Conservation (phyloP, 2,113 vertebrate species). For the Pleuronectes platessa region DNA sequence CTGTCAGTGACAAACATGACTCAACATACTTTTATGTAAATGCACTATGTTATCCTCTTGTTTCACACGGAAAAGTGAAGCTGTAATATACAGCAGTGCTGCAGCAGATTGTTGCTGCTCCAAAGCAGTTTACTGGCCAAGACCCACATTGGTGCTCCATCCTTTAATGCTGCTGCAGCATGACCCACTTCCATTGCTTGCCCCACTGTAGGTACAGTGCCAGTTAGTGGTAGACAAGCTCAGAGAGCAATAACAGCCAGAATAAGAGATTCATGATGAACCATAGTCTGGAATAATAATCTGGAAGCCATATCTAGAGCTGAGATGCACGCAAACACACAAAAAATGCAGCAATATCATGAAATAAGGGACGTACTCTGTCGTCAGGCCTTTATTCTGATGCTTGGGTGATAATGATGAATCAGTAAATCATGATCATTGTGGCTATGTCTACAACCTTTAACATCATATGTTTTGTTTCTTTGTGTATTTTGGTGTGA, state of each 20-base stretch:
- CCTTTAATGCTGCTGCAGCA: constrained; percentile 70
- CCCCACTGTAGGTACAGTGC: constrained; percentile 53
- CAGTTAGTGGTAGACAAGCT: constrained; percentile 48
- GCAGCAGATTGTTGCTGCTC: constrained; percentile 57
- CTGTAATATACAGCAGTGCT: constrained; percentile 41
- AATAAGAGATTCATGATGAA: constrained; percentile 24
- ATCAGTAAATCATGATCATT: neutral
- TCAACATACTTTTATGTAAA: constrained; percentile 7
- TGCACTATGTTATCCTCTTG: constrained; percentile 12
- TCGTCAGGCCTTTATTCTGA: neutral
- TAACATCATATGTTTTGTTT: no score
- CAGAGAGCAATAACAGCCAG: constrained; percentile 41
- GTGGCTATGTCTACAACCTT: neutral
- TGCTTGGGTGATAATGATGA: neutral
- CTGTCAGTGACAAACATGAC: constrained; percentile 6
- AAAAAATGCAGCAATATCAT: constrained; percentile 10
- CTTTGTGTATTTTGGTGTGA: neutral
- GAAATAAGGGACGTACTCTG: neutral
- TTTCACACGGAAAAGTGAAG: constrained; percentile 37
- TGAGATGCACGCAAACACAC: constrained; percentile 7
- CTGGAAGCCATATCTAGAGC: constrained; percentile 18
- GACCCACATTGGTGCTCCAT: constrained; percentile 70
- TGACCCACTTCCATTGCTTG: constrained; percentile 81
- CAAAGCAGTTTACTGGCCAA: constrained; percentile 72
- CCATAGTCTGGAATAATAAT: constrained; percentile 3